Evolutionary conservation across 2,888 invertebrate genomes (phyloP), one percentile per base, ranked within the genome.

Genomic region (Lysandra bellargus): DNA sequence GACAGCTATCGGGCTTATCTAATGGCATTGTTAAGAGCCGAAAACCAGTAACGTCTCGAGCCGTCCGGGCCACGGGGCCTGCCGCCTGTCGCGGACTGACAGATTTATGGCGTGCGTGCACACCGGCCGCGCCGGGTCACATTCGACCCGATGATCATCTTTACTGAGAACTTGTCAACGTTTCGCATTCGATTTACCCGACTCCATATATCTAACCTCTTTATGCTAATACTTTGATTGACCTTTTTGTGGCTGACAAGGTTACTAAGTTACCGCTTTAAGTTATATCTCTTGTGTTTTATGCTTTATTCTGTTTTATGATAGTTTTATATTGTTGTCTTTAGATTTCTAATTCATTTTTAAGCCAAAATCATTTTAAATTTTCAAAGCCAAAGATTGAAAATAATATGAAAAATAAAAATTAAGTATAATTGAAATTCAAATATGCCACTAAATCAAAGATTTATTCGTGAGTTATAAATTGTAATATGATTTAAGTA

Each of bases 51-150:
- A 69, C 33, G 78, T 64, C n/a, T 49, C 44, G 57, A 69, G 69
- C 69, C 64, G 86, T 89, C 89, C 69, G 69, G 69, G 85, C 88
- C 89, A 87, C 89, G 86, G 79, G 88, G 82, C 57, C 57, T 69
- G 80, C 72, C 80, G 87, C 86, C 88, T 88, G 90, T 88, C 89
- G 88, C 86, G 88, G 85, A 85, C 84, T 92, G 92, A 92, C 92
- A 92, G 92, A 92, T 92, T 92, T 92, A 92, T 90, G 84, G 90
- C 90, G 88, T 89, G 89, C 90, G 90, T 89, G 90, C 90, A 88
- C 86, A 88, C 53, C 79, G 72, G 73, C 30, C 30, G 57, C 57
- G 57, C 57, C 57, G 57, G 53, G 74, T 53, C 75, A 75, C 75
- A 49, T 23, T 12, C 44, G 61, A 64, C 75, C 75, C 44, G 30